Evolutionary conservation across 2,888 invertebrate species (phyloP).

Genomic region (Ophion ellenae): DNA sequence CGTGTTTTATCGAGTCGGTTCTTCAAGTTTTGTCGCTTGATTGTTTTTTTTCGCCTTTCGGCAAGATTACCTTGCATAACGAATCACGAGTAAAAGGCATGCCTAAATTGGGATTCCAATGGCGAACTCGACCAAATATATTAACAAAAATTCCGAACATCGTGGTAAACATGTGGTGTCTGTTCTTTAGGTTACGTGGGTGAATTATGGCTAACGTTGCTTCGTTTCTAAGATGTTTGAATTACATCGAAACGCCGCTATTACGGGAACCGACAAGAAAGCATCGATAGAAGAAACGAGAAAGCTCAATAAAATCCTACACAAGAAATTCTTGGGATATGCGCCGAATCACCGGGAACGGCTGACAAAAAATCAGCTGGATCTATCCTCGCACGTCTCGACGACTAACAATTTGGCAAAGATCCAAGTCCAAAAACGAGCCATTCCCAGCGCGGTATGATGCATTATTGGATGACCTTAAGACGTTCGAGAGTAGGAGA

Average conservation of each 20-base stretch:
- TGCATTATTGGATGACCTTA: slow-evolving; percentile 14
- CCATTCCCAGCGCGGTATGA: slow-evolving; percentile 1
- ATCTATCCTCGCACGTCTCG: slow-evolving; percentile 33
- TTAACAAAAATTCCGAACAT: neutral
- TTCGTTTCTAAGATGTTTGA: too few species aligned
- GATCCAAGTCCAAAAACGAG: slow-evolving; percentile 34
- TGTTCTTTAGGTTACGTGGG: neutral
- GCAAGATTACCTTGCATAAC: neutral
- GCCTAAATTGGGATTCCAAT: neutral
- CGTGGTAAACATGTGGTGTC: neutral
- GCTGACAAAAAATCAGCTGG: slow-evolving; percentile 11
- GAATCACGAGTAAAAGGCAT: neutral
- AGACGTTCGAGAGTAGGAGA: slow-evolving; percentile 14
- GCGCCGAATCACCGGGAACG: too few species aligned
- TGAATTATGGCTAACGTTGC: neutral
- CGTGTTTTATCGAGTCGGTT: slow-evolving; percentile 2
- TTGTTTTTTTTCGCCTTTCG: slow-evolving; percentile 27
- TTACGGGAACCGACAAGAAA: too few species aligned
- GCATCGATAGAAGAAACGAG: too few species aligned
- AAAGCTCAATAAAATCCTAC: too few species aligned
- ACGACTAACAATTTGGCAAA: slow-evolving; percentile 31
- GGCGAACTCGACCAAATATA: neutral
- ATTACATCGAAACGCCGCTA: too few species aligned
- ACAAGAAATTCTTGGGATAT: too few species aligned
- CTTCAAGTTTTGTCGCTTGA: slow-evolving; percentile 35